phyloP scores from a whole-genome alignment of 1,140 invertebrate genomes.

The Schlechtendalia chinensis region DNA sequence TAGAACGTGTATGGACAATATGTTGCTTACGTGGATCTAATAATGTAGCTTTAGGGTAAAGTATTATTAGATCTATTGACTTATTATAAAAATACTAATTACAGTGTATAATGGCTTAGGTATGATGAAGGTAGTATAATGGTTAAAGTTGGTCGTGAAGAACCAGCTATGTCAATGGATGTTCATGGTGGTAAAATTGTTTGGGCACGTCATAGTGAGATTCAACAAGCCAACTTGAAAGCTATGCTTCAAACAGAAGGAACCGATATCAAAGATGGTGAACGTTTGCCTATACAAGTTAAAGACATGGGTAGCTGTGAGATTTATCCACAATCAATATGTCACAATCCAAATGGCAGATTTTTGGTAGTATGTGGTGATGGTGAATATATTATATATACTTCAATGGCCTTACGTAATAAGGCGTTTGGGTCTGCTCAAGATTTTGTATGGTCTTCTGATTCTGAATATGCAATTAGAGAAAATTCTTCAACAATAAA shows the following conservation, averaged over 20 bases:
- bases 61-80: no score
- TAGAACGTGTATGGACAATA: conserved; percentile 97
- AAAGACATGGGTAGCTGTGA: conserved; percentile 99
- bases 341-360: conserved; percentile 96
- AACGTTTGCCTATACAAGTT: conserved; percentile 85
- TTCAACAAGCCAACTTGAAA: conserved; percentile 96
- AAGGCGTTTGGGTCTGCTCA: conserved; percentile 98
- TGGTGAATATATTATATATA: conserved; percentile 98
- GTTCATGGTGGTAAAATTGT: conserved; percentile 96
- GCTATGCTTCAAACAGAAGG: conserved; percentile 68
- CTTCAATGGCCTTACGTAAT: conserved; percentile 96
- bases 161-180: conserved; percentile 99
- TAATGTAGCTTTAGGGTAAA: conserved; percentile 86
- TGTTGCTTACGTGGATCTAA: conserved; percentile 93
- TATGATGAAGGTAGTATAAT: conserved; percentile 99
- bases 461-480: conserved; percentile 91
- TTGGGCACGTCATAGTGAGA: conserved; percentile 96
- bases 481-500: conserved; percentile 88
- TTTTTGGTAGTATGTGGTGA: conserved; percentile 99
- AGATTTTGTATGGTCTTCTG: conserved; percentile 98
- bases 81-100: not conserved
- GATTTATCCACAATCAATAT: conserved; percentile 97
- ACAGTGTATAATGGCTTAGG: conserved; percentile 55
- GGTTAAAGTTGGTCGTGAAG: conserved; percentile 95
- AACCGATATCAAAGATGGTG: conserved; percentile 81